phyloP scores from a whole-genome alignment of 2,888 invertebrate species.

The Dascillus cervinus region DNA sequence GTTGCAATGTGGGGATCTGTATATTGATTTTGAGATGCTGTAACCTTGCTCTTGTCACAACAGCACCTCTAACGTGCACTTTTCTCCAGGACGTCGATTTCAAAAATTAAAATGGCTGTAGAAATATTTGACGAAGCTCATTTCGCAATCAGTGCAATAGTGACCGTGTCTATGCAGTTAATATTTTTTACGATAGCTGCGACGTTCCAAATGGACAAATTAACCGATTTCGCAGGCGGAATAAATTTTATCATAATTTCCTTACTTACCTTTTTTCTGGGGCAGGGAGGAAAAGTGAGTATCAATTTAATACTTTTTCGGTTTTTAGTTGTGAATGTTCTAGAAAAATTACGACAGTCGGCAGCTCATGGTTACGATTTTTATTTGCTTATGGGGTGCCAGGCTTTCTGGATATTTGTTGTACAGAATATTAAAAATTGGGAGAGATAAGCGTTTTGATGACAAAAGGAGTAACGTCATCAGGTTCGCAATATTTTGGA shows the following conservation, averaged over 20 bases:
- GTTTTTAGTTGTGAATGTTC: slow-evolving; percentile 22
- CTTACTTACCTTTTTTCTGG: slow-evolving; percentile 77
- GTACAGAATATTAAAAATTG: slow-evolving; percentile 85
- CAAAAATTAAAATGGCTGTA: slow-evolving; percentile 51
- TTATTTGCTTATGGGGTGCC: slow-evolving; percentile 82
- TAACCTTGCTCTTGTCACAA: slow-evolving; percentile 28
- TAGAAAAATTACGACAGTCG: slow-evolving; percentile 73
- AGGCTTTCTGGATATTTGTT: slow-evolving; percentile 80
- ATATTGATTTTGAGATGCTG: slow-evolving; percentile 31
- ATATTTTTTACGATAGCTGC: slow-evolving; percentile 83
- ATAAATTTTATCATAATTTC: slow-evolving; percentile 88
- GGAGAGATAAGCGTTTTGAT: slow-evolving; percentile 85
- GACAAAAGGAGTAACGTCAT: slow-evolving; percentile 80
- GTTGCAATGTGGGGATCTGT: slow-evolving; percentile 17
- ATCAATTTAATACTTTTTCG: no score
- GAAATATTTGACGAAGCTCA: slow-evolving; percentile 74
- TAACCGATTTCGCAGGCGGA: slow-evolving; percentile 90
- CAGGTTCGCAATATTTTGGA: slow-evolving; percentile 88
- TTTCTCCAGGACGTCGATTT: not conserved
- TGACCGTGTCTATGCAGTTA: slow-evolving; percentile 77
- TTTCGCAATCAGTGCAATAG: slow-evolving; percentile 79
- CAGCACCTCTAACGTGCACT: slow-evolving; percentile 2
- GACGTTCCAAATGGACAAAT: slow-evolving; percentile 79
- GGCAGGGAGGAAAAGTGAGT: slow-evolving; percentile 66
- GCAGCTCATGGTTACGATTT: slow-evolving; percentile 84